Evolutionary conservation across 2,888 invertebrate genomes (phyloP).

Genomic region (Ochlodes sylvanus): DNA sequence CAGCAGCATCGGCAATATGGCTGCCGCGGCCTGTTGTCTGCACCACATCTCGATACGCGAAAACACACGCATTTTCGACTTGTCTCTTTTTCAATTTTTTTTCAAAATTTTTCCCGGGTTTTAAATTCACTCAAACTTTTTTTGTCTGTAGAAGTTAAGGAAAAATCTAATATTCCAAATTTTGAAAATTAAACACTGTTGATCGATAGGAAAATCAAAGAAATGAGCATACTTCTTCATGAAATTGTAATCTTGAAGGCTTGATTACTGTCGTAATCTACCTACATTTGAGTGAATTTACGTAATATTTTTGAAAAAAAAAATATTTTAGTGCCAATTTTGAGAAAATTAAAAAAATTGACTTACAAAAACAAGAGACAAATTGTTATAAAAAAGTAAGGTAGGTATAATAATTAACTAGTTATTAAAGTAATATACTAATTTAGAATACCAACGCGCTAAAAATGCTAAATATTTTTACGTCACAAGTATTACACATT

Average conservation of each 20-base stretch:
- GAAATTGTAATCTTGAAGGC: no score
- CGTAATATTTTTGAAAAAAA: not conserved
- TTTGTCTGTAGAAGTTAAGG: no score
- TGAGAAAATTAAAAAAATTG: constrained; percentile 9
- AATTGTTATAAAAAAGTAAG: not conserved
- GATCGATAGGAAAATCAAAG: no score
- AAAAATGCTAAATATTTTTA: constrained; percentile 25
- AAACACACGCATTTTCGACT: constrained; percentile 64
- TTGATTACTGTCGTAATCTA: not conserved
- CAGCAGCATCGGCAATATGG: constrained; percentile 69
- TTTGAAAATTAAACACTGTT: no score
- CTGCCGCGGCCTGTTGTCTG: constrained; percentile 67
- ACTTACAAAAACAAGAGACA: not conserved
- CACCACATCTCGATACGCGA: constrained; percentile 77
- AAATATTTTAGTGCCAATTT: constrained; percentile 25
- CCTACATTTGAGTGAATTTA: constrained; percentile 28
- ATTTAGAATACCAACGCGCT: constrained; percentile 24
- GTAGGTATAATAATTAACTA: not conserved
- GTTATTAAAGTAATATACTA: not conserved
- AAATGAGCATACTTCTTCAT: no score
- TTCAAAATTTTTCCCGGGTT: constrained; percentile 18
- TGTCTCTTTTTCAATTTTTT: constrained; percentile 38
- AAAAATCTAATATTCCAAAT: no score
- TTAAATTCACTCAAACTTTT: constrained; percentile 34
- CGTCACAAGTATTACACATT: no score